Percentiles rank a stretch among this genome's conserved stretches.
These are phyloP conservation scores for Pseudopodoces humilis DNA, from an alignment of 2,113 vertebrate genomes.

Conservation along the genomic window DNA sequence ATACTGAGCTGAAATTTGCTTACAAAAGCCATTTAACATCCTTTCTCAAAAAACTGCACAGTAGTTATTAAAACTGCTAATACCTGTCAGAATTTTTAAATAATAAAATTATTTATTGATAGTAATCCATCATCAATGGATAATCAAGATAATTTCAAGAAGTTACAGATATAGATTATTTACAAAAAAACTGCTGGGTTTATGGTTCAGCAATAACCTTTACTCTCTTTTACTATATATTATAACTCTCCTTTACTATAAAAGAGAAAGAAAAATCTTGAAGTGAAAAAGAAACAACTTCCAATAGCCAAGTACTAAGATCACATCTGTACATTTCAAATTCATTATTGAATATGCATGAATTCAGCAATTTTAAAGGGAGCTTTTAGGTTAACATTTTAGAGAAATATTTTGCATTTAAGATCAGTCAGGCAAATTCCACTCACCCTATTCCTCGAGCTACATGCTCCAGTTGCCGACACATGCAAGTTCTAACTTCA, in stretches of 20 bases:
- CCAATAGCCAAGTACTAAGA: neutral
- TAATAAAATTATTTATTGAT: neutral
- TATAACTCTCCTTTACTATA: neutral
- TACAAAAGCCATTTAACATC: neutral
- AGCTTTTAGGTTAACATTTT: neutral
- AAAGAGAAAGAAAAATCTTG: neutral
- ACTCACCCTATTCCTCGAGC: slow-evolving; percentile 89
- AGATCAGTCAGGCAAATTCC: neutral
- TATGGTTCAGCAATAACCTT: neutral
- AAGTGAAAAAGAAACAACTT: neutral
- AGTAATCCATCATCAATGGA: neutral
- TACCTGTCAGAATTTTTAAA: neutral
- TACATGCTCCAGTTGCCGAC: slow-evolving; percentile 89
- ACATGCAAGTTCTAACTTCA: slow-evolving; percentile 92
- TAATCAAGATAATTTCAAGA: neutral
- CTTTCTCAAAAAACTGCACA: neutral
- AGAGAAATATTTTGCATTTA: neutral
- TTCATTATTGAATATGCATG: neutral
- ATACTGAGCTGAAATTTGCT: neutral
- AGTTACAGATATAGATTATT: neutral
- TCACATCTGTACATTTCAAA: neutral
- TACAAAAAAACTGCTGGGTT: neutral
- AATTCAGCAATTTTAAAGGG: neutral
- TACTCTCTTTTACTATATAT: too few relatives aligned
- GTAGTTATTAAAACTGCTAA: neutral